These are phyloP conservation scores for Platycercus adscitus DNA, from an alignment of 2,113 vertebrate genomes.

Conservation along the genomic window DNA sequence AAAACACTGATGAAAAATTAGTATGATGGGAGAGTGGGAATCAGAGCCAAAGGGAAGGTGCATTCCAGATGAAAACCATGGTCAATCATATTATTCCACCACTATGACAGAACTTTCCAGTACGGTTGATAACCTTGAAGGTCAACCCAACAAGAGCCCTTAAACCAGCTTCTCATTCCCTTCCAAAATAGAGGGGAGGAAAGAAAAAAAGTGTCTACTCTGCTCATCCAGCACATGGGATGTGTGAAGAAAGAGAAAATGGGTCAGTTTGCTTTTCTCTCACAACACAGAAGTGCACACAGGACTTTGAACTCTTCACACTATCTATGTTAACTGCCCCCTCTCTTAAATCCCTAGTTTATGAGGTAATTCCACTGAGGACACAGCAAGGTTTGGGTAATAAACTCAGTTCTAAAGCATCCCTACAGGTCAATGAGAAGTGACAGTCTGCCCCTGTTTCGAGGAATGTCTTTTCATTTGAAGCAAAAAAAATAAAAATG, in stretches of 20 bases:
- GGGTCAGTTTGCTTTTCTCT: background rate
- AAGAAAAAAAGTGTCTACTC: background rate
- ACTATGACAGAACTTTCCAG: background rate
- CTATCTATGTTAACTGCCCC: background rate
- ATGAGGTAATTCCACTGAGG: background rate
- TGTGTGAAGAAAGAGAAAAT: background rate
- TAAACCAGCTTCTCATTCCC: background rate
- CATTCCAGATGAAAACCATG: background rate
- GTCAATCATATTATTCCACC: background rate
- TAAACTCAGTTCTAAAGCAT: background rate
- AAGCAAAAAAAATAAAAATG: background rate
- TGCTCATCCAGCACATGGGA: background rate
- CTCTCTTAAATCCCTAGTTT: background rate
- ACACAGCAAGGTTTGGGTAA: background rate
- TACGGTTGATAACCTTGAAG: background rate
- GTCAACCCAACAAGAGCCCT: background rate
- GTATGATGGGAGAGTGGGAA: background rate
- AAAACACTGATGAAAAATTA: background rate
- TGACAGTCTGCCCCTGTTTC: background rate
- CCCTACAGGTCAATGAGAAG: background rate
- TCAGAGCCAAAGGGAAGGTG: background rate
- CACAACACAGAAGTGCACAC: accelerated
- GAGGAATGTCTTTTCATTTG: background rate
- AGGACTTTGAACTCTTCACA: background rate
- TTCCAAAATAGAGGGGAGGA: background rate